Percentiles rank a stretch among this genome's conserved stretches.
These are phyloP conservation scores for Botia kubotai DNA, from an alignment of 2,797 vertebrate species.

Conservation along the genomic window DNA sequence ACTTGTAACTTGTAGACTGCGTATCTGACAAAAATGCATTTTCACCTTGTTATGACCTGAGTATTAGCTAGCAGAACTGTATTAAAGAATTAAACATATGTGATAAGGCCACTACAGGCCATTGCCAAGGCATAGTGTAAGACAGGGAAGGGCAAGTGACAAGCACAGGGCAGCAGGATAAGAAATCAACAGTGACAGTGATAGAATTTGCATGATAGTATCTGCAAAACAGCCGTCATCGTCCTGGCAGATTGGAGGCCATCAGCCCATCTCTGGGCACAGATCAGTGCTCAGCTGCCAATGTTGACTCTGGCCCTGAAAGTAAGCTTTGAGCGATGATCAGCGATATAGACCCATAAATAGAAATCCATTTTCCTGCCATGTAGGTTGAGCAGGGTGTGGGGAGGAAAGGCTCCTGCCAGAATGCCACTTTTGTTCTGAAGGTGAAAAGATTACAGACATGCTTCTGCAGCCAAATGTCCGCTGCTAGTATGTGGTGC, in stretches of 20 bases:
- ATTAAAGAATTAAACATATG: slow-evolving; percentile 9
- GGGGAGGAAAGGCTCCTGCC: slow-evolving; percentile 55
- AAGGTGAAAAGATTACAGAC: slow-evolving; percentile 83
- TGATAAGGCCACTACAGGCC: slow-evolving; percentile 27
- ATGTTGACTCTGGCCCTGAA: slow-evolving; percentile 84
- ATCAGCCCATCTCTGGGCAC: slow-evolving; percentile 81
- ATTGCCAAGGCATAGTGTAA: slow-evolving; percentile 1
- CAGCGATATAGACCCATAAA: slow-evolving; percentile 83
- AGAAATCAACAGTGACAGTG: slow-evolving; percentile 80
- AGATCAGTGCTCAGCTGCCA: slow-evolving; percentile 69
- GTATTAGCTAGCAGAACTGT: neutral
- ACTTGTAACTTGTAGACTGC: too few relatives aligned
- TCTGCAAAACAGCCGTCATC: slow-evolving; percentile 76
- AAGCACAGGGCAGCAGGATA: slow-evolving; percentile 61
- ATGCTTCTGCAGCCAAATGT: slow-evolving; percentile 66
- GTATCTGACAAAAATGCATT: neutral
- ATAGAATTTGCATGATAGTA: slow-evolving; percentile 84
- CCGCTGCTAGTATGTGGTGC: slow-evolving; percentile 75
- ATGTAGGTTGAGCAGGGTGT: slow-evolving; percentile 51
- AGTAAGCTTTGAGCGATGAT: slow-evolving; percentile 81
- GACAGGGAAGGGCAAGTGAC: slow-evolving; percentile 27
- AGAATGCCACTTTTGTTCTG: slow-evolving; percentile 74
- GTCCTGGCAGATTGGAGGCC: slow-evolving; percentile 81
- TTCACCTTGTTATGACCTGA: neutral
- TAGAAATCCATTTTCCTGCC: slow-evolving; percentile 86